These are phyloP conservation scores for Gymnothorax javanicus DNA, from an alignment of 2,797 vertebrate species.

Conservation along the genomic window DNA sequence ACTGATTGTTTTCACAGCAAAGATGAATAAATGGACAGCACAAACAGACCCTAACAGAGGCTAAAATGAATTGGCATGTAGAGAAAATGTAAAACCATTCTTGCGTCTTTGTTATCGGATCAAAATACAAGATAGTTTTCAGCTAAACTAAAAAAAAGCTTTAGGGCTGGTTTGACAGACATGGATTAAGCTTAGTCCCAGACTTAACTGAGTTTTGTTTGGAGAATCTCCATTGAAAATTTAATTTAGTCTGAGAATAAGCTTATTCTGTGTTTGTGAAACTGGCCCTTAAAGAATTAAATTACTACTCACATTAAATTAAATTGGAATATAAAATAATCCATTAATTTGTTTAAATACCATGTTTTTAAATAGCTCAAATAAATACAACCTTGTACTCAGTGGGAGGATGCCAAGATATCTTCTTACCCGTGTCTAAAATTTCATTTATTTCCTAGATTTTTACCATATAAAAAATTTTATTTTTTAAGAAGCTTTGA, in stretches of 20 bases:
- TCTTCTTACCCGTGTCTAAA: background rate
- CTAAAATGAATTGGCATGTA: background rate
- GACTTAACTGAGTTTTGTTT: too few species aligned
- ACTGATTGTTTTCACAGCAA: slow-evolving; percentile 46
- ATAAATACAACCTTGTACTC: slow-evolving; percentile 31
- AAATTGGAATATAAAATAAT: slow-evolving; percentile 21
- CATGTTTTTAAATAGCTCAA: slow-evolving; percentile 34
- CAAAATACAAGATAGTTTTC: background rate
- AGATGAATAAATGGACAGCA: slow-evolving; percentile 15
- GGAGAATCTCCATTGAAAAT: too few species aligned
- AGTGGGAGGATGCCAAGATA: slow-evolving; percentile 31
- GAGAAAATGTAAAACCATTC: slow-evolving; percentile 1
- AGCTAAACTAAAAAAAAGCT: background rate
- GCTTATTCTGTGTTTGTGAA: too few species aligned
- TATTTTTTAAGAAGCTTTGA: background rate
- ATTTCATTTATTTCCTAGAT: background rate
- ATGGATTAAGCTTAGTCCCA: too few species aligned
- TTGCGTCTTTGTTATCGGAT: background rate
- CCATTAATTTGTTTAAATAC: slow-evolving; percentile 32
- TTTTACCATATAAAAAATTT: slow-evolving; percentile 3
- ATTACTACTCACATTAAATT: slow-evolving; percentile 34
- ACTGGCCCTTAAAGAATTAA: slow-evolving; percentile 15
- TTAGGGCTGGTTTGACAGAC: too few species aligned
- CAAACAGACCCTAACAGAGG: background rate
- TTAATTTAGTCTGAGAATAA: too few species aligned